A percentile compares a stretch with the other conserved stretches of the same genome.
Evolutionary conservation across 2,113 vertebrate genomes (phyloP).

Genomic region (Pseudonaja textilis): DNA sequence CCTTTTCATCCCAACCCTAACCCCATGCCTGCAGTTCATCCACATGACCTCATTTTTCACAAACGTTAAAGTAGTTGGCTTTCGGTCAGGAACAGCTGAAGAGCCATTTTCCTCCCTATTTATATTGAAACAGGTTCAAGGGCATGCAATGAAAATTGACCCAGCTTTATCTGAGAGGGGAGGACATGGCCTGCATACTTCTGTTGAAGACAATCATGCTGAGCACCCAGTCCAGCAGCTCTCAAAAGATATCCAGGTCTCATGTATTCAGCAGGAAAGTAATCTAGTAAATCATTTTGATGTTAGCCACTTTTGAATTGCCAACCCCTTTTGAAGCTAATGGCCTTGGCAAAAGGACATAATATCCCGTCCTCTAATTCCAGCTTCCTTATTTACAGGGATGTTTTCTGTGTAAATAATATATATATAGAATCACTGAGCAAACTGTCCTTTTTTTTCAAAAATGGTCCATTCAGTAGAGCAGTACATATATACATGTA

Average conservation of each 20-base stretch:
- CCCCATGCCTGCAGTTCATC: slow-evolving; percentile 23
- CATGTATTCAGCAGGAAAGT: neutral
- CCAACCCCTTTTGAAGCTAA: neutral
- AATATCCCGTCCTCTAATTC: neutral
- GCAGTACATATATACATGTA: neutral
- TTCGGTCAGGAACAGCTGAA: slow-evolving; percentile 18
- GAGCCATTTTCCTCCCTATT: neutral
- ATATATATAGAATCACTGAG: neutral
- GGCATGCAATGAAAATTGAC: neutral
- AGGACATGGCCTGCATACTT: neutral
- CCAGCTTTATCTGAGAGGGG: neutral
- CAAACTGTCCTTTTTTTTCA: neutral
- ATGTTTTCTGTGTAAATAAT: neutral
- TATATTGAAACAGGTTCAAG: neutral
- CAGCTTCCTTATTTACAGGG: neutral
- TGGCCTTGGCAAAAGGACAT: neutral
- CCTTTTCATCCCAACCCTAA: neutral
- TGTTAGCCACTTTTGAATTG: neutral
- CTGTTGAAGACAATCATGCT: neutral
- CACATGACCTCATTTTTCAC: slow-evolving; percentile 37
- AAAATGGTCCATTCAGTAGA: neutral
- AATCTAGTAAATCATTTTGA: neutral
- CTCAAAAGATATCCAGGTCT: neutral
- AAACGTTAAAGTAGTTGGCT: slow-evolving; percentile 4
- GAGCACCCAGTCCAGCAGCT: neutral